phyloP scores from a whole-genome alignment of 2,113 vertebrate species.

The Dipodomys stephensi region DNA sequence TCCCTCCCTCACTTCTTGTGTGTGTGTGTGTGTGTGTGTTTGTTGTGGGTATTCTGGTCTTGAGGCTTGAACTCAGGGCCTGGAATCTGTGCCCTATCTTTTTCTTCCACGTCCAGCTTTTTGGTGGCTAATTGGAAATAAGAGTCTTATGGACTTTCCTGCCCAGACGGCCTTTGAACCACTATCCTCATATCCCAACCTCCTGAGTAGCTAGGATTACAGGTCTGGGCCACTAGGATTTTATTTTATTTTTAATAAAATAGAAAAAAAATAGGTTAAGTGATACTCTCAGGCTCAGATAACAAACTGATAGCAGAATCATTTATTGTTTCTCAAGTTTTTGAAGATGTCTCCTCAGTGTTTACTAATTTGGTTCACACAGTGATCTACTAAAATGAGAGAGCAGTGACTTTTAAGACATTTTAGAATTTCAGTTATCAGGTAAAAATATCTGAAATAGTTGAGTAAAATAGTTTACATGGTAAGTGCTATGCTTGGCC shows the following conservation, averaged over 20 bases:
- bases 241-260: not conserved
- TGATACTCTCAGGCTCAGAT: slow-evolving; percentile 28
- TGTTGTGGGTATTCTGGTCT: too few species aligned
- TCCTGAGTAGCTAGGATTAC: too few species aligned
- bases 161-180: too few species aligned
- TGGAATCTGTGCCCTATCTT: too few species aligned
- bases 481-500: not conserved
- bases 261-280: slow-evolving; percentile 6
- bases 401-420: not conserved
- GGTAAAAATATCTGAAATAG: slow-evolving; percentile 10
- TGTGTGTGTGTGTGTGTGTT: too few species aligned
- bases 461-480: not conserved
- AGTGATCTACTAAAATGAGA: not conserved
- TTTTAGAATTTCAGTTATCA: not conserved
- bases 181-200: too few species aligned
- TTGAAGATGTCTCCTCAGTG: slow-evolving; percentile 17
- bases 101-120: too few species aligned
- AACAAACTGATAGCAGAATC: not conserved
- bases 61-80: too few species aligned
- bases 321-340: slow-evolving; percentile 19
- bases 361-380: slow-evolving; percentile 22
- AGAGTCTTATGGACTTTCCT: too few species aligned
- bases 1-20: too few species aligned
- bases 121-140: too few species aligned
- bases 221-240: too few species aligned